Percentiles rank a stretch among this genome's conserved stretches.
These are phyloP conservation scores for Selene dorsalis DNA, from an alignment of 2,797 vertebrate genomes.

Conservation along the genomic window DNA sequence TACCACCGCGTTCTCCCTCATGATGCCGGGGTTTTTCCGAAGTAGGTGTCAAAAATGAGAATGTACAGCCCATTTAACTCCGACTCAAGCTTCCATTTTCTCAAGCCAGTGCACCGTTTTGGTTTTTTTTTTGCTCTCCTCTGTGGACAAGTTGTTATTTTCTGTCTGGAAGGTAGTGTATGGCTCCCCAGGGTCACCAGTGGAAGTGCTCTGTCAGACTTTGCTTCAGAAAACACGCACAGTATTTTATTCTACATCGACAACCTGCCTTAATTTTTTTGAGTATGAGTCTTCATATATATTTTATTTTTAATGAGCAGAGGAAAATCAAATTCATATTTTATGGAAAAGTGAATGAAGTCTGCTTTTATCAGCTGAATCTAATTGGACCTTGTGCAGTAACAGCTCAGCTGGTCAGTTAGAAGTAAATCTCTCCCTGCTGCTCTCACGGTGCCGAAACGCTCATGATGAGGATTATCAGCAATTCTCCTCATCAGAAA, in stretches of 20 bases:
- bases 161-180: slow-evolving; percentile 52
- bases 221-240: slow-evolving; percentile 44
- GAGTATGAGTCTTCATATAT: background rate
- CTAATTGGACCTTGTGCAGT: slow-evolving; percentile 33
- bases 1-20: slow-evolving; percentile 36
- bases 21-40: slow-evolving; percentile 24
- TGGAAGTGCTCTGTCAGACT: slow-evolving; percentile 61
- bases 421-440: slow-evolving; percentile 42
- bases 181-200: slow-evolving; percentile 63
- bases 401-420: slow-evolving; percentile 39
- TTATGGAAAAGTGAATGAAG: slow-evolving; percentile 5
- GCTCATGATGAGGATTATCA: slow-evolving; percentile 77
- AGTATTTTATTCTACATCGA: slow-evolving; percentile 27
- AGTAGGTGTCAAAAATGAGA: slow-evolving; percentile 64
- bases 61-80: slow-evolving; percentile 59
- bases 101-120: slow-evolving; percentile 29
- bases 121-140: slow-evolving; percentile 32
- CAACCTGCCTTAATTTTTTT: background rate
- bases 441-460: slow-evolving; percentile 66
- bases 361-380: slow-evolving; percentile 36
- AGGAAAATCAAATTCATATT: background rate
- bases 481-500: slow-evolving; percentile 70
- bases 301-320: background rate
- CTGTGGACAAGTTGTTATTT: slow-evolving; percentile 72
- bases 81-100: slow-evolving; percentile 58